phyloP scores from a whole-genome alignment of 2,888 invertebrate species.

The Drosophila borealis region DNA sequence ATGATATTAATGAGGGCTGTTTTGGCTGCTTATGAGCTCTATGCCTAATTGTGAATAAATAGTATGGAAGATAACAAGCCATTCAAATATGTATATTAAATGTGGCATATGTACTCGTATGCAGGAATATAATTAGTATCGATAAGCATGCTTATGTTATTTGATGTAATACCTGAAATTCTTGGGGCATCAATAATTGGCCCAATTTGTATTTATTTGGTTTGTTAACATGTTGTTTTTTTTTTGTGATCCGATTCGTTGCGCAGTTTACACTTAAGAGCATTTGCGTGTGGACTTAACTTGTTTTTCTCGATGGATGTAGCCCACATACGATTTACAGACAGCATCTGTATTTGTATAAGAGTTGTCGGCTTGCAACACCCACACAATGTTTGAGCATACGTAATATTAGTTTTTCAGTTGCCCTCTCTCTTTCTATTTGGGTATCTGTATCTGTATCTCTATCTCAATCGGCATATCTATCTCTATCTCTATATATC shows the following conservation, averaged over 20 bases:
- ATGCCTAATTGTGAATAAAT: slow-evolving; percentile 35
- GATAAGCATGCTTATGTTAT: neutral
- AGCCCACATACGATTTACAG: slow-evolving; percentile 34
- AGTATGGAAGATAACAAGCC: slow-evolving; percentile 7
- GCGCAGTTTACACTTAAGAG: slow-evolving; percentile 44
- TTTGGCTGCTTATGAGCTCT: slow-evolving; percentile 7
- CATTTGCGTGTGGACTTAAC: slow-evolving; percentile 23
- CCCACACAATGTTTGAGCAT: slow-evolving; percentile 35
- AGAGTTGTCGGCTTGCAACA: slow-evolving; percentile 28
- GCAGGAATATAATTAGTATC: slow-evolving; percentile 3
- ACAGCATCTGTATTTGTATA: slow-evolving; percentile 16
- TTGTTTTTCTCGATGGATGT: slow-evolving; percentile 14
- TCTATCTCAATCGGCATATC: neutral
- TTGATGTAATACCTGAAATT: slow-evolving; percentile 2
- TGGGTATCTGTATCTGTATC: neutral
- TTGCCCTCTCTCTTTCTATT: too few species aligned
- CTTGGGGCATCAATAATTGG: slow-evolving; percentile 2
- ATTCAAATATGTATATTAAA: neutral
- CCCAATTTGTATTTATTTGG: slow-evolving; percentile 17
- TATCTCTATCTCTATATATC: neutral
- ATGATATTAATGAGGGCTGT: slow-evolving; percentile 4
- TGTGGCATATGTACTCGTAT: slow-evolving; percentile 3
- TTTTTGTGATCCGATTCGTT: slow-evolving; percentile 35
- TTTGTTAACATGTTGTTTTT: slow-evolving; percentile 10
- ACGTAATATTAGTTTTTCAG: slow-evolving; percentile 14